Percentiles rank a stretch among this genome's conserved stretches.
Evolutionary conservation across 2,797 vertebrate genomes (phyloP).

Genomic region (Lindbergichthys nudifrons): DNA sequence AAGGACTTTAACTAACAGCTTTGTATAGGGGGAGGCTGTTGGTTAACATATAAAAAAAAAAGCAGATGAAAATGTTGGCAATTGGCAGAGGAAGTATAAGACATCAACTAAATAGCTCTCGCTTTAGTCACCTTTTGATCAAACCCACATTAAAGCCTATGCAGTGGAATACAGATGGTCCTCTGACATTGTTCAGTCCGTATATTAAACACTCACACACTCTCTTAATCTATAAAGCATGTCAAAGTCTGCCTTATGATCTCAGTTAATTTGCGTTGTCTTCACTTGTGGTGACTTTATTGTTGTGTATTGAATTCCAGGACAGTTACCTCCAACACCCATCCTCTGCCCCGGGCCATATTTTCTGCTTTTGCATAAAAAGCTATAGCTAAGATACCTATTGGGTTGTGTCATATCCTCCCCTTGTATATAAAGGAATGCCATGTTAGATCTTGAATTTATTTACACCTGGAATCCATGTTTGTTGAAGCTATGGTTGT

Average conservation of each 20-base stretch:
- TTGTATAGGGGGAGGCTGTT: not conserved
- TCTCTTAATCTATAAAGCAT: conserved; percentile 31
- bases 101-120: not conserved
- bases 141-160: not conserved
- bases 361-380: conserved; percentile 62
- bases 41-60: not conserved
- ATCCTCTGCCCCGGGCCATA: conserved; percentile 69
- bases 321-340: conserved; percentile 62
- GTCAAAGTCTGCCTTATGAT: conserved; percentile 28
- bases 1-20: conserved; percentile 17
- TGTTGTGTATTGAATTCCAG: conserved; percentile 67
- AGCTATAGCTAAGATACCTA: conserved; percentile 57
- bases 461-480: not conserved
- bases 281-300: conserved; percentile 63
- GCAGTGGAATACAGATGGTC: not conserved
- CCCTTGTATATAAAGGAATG: not conserved
- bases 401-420: conserved; percentile 53
- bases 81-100: not conserved
- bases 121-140: not conserved
- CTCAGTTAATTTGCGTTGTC: conserved; percentile 39
- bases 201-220: conserved; percentile 2
- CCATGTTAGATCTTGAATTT: no score
- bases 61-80: not conserved
- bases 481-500: conserved; percentile 14
- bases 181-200: not conserved